Conservation (phyloP, 2,888 invertebrate species). For the Lampropteryx suffumata region DNA sequence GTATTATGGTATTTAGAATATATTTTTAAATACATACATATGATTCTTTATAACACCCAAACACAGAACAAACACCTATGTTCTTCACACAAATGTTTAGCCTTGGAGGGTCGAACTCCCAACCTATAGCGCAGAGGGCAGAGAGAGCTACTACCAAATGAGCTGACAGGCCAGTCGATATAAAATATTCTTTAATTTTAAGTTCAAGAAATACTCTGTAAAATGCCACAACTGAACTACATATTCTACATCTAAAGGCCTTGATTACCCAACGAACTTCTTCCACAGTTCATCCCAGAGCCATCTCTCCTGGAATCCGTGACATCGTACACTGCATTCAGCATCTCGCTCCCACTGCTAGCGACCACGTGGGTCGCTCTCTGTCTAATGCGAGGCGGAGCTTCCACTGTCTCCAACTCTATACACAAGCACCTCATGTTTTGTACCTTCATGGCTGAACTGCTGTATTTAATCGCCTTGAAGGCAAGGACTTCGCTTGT, state of each 20-base stretch:
- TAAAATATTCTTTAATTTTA: no score
- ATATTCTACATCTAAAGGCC: no score
- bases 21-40: no score
- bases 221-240: no score
- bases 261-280: neutral
- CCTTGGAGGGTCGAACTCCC: no score
- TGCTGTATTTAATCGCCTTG: constrained; percentile 93
- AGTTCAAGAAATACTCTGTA: neutral
- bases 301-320: constrained; percentile 93
- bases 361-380: constrained; percentile 90
- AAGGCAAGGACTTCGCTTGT: constrained; percentile 91
- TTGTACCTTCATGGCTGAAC: constrained; percentile 92
- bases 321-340: constrained; percentile 94
- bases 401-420: constrained; percentile 94
- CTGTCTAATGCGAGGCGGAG: constrained; percentile 90
- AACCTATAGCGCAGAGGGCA: no score
- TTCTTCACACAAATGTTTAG: no score
- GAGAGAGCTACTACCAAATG: no score
- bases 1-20: no score
- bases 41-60: no score
- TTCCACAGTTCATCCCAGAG: constrained; percentile 89
- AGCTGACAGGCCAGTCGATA: no score
- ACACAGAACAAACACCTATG: no score
- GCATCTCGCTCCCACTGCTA: constrained; percentile 91
- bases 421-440: constrained; percentile 97